Evolutionary conservation across 2,888 invertebrate species (phyloP), one percentile per base, ranked within the genome.

Genomic region (Horisme vitalbata): DNA sequence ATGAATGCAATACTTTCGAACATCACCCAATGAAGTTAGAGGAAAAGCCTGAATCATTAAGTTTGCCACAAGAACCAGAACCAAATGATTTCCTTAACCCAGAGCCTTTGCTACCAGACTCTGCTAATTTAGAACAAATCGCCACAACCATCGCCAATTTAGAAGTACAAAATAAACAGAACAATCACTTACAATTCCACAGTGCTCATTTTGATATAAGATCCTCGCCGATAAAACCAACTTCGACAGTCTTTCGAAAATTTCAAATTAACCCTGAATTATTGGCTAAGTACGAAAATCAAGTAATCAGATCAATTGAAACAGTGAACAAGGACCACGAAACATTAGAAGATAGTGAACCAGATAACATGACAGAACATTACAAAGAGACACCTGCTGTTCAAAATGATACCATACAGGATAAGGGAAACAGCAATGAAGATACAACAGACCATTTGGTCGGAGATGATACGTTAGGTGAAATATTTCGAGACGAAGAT

Each of bases 121-220:
- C 39, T 11, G 23, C 30, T 4, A 44, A 38, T 41, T 12, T 47
- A 44, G 35, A 48, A 49, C 26, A 39, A 44, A 49, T 49, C 15
- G 14, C 35, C n/a, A 39, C 30, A 18, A 46, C 52, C 9, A 52
- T 44, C 33, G 39, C 37, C 31, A 37, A 43, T 34, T 31, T 58
- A 37, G 41, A 49, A 6, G 57, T 59, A 9, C 60, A 65, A 30
- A 61, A 36, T 4, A 71, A 67, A 52, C 55, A 71, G 4, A 69
- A 75, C 44, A 57, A 61, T 24, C 64, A 80, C 45, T 61, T 74
- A 36, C 75, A 83, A 60, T 88, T 88, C 45, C 82, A 83, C 50
- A 87, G 88, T 50, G 63, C 88, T 27, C 87, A 88, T 63, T 89
- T 89, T 36, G 87, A 89, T 55, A 86, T 88, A 32, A 60, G 87